These are phyloP conservation scores for Ephestia elutella DNA, from an alignment of 1,140 invertebrate species.

Conservation along the genomic window DNA sequence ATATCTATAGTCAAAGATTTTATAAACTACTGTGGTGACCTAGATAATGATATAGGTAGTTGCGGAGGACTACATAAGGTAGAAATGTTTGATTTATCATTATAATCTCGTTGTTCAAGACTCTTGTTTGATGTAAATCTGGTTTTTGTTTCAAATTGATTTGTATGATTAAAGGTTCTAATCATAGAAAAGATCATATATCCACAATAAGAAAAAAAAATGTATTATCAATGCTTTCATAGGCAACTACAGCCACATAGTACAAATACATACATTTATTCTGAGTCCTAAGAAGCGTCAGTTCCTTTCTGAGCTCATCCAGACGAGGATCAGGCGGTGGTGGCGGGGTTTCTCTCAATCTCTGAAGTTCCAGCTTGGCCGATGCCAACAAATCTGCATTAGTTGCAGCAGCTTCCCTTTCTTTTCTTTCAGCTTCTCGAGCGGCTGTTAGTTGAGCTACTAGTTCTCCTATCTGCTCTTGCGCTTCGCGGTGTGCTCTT, in stretches of 20 bases:
- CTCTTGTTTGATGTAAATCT: not conserved
- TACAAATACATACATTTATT: conserved; percentile 80
- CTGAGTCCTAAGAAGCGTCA: conserved; percentile 79
- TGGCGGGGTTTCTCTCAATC: conserved; percentile 69
- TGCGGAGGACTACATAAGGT: not conserved
- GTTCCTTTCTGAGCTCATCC: conserved; percentile 82
- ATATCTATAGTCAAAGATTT: no score
- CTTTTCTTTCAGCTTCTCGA: conserved; percentile 65
- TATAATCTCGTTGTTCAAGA: not conserved
- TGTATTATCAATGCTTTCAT: no score
- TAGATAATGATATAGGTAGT: no score
- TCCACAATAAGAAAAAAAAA: no score
- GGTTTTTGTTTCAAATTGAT: not conserved
- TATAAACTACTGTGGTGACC: no score
- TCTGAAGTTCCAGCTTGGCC: conserved; percentile 70
- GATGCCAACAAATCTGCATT: conserved; percentile 71
- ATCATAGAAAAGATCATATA: no score
- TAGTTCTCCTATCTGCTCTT: conserved; percentile 74
- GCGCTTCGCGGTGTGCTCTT: conserved; percentile 72
- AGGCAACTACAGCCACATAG: no score
- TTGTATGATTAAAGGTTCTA: no score
- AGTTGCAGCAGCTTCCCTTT: conserved; percentile 42
- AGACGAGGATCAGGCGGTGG: conserved; percentile 80
- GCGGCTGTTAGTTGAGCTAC: conserved; percentile 76
- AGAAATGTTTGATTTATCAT: not conserved